These are phyloP conservation scores for Tiliacea citrago DNA, from an alignment of 2,888 invertebrate species.

Conservation along the genomic window DNA sequence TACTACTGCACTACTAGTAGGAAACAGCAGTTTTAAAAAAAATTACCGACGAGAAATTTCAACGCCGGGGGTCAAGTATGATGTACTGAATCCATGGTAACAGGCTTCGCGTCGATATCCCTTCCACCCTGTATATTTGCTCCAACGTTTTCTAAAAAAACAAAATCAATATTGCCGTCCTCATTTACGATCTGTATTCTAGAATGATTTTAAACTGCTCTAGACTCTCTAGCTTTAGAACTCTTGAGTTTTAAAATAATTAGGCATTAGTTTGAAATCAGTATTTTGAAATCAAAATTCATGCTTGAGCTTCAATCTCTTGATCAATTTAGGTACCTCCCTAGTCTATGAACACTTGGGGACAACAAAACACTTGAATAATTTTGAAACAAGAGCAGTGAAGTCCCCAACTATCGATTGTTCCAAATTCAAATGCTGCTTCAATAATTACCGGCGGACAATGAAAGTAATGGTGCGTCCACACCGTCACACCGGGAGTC, in stretches of 20 bases:
- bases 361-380: constrained; percentile 15
- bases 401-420: constrained; percentile 58
- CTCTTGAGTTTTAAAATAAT: not conserved
- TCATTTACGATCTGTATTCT: not conserved
- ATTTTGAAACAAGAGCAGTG: constrained; percentile 38
- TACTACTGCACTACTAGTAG: too few species aligned
- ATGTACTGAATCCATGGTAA: too few species aligned
- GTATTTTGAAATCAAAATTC: not conserved
- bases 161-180: not conserved
- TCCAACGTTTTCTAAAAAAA: too few species aligned
- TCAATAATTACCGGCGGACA: constrained; percentile 79
- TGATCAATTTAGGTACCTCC: too few species aligned
- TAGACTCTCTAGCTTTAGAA: not conserved
- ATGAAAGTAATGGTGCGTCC: constrained; percentile 84
- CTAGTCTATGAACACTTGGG: not conserved
- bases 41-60: too few species aligned
- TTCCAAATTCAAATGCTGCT: constrained; percentile 78
- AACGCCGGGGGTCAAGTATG: too few species aligned
- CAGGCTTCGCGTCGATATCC: too few species aligned
- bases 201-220: too few species aligned
- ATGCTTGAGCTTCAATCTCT: not conserved
- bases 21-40: too few species aligned
- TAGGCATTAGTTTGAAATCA: not conserved
- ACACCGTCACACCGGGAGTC: constrained; percentile 75
- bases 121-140: too few species aligned